These are phyloP conservation scores for Platalea minor DNA, from an alignment of 2,797 vertebrate genomes.

Conservation along the genomic window DNA sequence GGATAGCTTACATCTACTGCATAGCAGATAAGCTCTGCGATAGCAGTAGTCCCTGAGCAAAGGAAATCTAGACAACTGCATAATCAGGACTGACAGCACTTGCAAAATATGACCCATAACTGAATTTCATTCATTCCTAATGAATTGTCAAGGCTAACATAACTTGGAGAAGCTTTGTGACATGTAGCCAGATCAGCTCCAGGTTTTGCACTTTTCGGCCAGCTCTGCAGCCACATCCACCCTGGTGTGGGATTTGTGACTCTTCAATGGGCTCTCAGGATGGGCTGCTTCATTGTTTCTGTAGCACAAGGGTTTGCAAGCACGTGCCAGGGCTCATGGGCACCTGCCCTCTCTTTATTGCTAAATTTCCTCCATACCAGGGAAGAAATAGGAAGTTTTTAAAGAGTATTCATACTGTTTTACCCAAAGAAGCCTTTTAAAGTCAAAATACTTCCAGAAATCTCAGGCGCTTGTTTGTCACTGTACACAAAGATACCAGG, in stretches of 20 bases:
- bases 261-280: neutral
- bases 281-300: neutral
- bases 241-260: neutral
- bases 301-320: neutral
- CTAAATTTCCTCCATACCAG: neutral
- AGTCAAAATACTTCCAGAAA: neutral
- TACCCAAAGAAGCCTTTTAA: neutral
- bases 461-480: neutral
- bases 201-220: neutral
- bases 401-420: neutral
- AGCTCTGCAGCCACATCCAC: neutral
- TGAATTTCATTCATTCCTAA: slow-evolving; percentile 35
- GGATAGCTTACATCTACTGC: neutral
- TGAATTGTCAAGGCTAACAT: slow-evolving; percentile 11
- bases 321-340: neutral
- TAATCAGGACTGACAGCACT: slow-evolving; percentile 44
- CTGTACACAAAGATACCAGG: neutral
- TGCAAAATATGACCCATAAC: slow-evolving; percentile 23
- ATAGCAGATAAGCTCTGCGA: slow-evolving; percentile 38
- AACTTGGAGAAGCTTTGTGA: neutral
- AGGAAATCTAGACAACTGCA: slow-evolving; percentile 17
- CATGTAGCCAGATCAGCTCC: neutral
- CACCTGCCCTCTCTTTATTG: neutral
- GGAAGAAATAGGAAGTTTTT: neutral
- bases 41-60: slow-evolving; percentile 24